phyloP scores from a whole-genome alignment of 53 echinoderm and acorn worm genomes.

The Holothuria leucospilota region DNA sequence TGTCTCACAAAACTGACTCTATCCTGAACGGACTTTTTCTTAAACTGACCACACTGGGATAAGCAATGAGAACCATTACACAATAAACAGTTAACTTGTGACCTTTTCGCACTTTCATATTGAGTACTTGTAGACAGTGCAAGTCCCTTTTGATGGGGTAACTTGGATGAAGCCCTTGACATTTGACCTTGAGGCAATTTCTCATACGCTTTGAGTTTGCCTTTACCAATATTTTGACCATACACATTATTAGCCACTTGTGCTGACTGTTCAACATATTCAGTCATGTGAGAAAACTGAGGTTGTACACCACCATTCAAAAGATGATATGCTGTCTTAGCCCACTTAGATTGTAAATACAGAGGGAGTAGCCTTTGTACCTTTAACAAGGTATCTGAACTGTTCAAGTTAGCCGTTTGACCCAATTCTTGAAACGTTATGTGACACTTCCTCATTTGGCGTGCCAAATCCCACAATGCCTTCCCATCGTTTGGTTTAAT shows the following conservation, averaged over 20 bases:
- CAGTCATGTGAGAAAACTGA: slow-evolving; percentile 37
- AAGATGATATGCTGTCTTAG: neutral
- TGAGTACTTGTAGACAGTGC: no score
- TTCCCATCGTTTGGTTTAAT: slow-evolving; percentile 56
- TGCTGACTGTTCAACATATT: slow-evolving; percentile 38
- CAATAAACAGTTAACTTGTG: neutral
- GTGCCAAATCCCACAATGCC: slow-evolving; percentile 52
- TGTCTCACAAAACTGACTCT: neutral
- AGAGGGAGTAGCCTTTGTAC: neutral
- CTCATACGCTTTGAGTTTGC: no score
- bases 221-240: neutral
- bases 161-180: no score
- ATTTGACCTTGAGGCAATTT: no score
- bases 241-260: slow-evolving; percentile 48
- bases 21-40: neutral
- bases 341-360: slow-evolving; percentile 3
- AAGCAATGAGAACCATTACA: neutral
- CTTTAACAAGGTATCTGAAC: slow-evolving; percentile 3
- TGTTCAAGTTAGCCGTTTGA: no score
- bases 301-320: neutral
- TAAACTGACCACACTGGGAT: slow-evolving; percentile 2
- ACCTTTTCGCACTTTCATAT: no score
- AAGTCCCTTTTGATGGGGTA: no score
- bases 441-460: slow-evolving; percentile 60
- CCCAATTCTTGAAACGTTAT: slow-evolving; percentile 33